Percentiles rank a stretch among this genome's conserved stretches.
Conservation (phyloP, 2,797 vertebrate species). For the Hydrolagus colliei region DNA sequence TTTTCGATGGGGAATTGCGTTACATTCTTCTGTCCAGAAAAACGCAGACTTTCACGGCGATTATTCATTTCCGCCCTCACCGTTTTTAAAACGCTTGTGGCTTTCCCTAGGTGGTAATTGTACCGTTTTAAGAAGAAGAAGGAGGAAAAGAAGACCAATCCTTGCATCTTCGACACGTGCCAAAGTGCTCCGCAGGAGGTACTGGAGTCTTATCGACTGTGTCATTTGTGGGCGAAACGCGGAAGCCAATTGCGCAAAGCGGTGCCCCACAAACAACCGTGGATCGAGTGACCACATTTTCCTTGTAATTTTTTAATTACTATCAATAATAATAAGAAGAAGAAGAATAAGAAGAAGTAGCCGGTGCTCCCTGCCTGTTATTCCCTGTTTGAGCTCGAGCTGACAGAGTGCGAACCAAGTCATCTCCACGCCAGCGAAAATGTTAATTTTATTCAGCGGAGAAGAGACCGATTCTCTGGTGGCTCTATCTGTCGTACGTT, state of each 20-base stretch:
- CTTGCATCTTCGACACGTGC: no score
- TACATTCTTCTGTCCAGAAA: background rate
- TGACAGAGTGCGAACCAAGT: slow-evolving; percentile 2
- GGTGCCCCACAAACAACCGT: no score
- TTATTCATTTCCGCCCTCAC: background rate
- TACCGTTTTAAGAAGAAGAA: background rate
- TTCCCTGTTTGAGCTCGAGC: background rate
- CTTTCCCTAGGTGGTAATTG: background rate
- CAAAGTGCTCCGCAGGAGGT: no score
- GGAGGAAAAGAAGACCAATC: background rate
- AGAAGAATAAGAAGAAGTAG: background rate
- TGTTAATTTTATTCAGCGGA: slow-evolving; percentile 13
- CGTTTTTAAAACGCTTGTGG: no score
- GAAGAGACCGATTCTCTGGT: background rate
- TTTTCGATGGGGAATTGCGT: no score
- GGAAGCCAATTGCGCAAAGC: no score
- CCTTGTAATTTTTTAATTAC: no score
- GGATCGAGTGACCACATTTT: no score
- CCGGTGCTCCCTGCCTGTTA: slow-evolving; percentile 1
- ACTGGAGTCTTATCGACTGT: no score
- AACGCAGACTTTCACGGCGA: background rate
- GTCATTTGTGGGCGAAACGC: no score
- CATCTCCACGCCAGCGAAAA: background rate
- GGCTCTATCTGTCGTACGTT: background rate
- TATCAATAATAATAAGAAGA: background rate